Conservation (phyloP, 2,888 invertebrate species). For the Drosophila paracracens region DNA sequence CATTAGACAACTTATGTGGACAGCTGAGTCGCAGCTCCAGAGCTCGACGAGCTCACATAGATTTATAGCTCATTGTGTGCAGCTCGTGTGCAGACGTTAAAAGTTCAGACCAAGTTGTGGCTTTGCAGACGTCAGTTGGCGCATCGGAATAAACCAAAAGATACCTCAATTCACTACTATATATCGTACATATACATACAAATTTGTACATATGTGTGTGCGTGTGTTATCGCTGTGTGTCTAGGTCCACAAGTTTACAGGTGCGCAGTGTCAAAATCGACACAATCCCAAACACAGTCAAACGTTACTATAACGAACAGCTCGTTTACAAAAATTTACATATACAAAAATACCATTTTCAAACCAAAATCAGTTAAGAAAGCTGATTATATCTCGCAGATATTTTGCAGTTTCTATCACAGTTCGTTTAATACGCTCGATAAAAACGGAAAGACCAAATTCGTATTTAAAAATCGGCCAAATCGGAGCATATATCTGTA, state of each 20-base stretch:
- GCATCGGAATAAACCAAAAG: slow-evolving; percentile 64
- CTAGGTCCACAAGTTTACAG: slow-evolving; percentile 35
- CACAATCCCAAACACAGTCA: slow-evolving; percentile 22
- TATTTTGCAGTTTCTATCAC: background rate
- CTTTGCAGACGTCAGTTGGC: slow-evolving; percentile 68
- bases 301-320: slow-evolving; percentile 1
- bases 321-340: background rate
- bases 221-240: slow-evolving; percentile 15
- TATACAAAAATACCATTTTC: background rate
- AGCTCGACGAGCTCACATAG: slow-evolving; percentile 8
- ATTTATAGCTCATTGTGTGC: slow-evolving; percentile 28
- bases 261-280: slow-evolving; percentile 39
- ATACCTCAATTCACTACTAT: slow-evolving; percentile 7
- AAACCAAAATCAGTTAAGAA: background rate
- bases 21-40: slow-evolving; percentile 1
- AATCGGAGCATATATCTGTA: background rate
- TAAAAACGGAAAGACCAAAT: background rate
- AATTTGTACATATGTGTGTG: slow-evolving; percentile 18
- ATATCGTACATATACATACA: background rate
- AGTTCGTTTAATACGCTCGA: background rate
- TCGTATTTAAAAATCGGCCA: rapidly evolving
- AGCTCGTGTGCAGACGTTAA: slow-evolving; percentile 48
- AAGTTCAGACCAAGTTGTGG: slow-evolving; percentile 75
- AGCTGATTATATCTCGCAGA: background rate
- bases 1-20: slow-evolving; percentile 56